Evolutionary conservation across 2,797 vertebrate species (phyloP).

Genomic region (Onychomys leucogaster): DNA sequence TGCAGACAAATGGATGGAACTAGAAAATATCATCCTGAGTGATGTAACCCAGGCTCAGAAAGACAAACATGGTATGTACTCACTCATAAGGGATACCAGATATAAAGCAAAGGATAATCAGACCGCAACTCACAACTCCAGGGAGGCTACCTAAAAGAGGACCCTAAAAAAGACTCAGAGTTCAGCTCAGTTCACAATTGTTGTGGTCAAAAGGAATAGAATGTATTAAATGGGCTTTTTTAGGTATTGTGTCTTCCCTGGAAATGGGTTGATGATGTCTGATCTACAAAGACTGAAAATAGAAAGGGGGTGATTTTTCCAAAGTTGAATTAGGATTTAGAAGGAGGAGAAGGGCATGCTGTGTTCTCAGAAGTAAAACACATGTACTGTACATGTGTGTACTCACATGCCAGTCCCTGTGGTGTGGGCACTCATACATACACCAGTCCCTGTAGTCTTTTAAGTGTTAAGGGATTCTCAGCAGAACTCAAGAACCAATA

Average conservation of each 20-base stretch:
- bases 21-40: too few species aligned
- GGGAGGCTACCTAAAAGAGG: too few species aligned
- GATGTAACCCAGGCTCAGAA: too few species aligned
- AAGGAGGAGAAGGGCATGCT: not conserved
- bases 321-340: not conserved
- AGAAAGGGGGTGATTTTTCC: not conserved
- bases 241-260: not conserved
- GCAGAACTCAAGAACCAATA: not conserved
- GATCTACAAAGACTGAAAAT: not conserved
- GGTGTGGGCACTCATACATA: too few species aligned
- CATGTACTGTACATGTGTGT: not conserved
- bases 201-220: not conserved
- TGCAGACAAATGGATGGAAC: too few species aligned
- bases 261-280: not conserved
- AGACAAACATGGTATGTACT: too few species aligned
- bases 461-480: not conserved
- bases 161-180: too few species aligned
- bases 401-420: too few species aligned
- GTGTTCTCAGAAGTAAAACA: not conserved
- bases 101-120: too few species aligned
- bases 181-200: too few species aligned
- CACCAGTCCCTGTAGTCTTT: not conserved
- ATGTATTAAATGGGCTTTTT: not conserved
- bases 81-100: too few species aligned
- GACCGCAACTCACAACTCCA: too few species aligned